Evolutionary conservation across 2,888 invertebrate genomes (phyloP), one percentile per base, ranked within the genome.

Genomic region (Ceramica pisi): DNA sequence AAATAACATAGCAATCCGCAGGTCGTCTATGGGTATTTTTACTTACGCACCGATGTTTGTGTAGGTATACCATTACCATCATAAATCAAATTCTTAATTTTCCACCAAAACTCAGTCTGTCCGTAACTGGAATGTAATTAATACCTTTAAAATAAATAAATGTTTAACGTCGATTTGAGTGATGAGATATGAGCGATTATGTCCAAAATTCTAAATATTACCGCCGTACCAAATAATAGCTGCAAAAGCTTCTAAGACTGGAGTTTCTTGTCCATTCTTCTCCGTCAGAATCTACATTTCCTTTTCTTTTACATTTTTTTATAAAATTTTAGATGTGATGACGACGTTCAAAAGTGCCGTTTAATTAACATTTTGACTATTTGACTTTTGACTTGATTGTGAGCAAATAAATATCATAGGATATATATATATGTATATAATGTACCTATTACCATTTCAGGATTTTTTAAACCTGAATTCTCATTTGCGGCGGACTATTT

Each of bases 141-240:
- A 83, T 83, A 77, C 62, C 61, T 80, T 55, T 71, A 67, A 81
- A 70, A 78, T 85, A 77, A 75, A 81, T 85, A 79, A 57, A 67
- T 68, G 55, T 55, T 85, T 63, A 23, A 16, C 16, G 10, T 41
- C n/a, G 38, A 55, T 61, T 7, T 44, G 81, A 79, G 75, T 67
- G 6, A 75, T 61, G 51, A 65, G 60, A 35, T 38, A 8, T 1
- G 0, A 77, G 67, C 62, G 77, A 14, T 50, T 38, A 8, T 21
- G 14, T 21, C 21, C 14, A 53, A 53, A 26, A 16, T 53, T 2
- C 1, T 51, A 10, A 48, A 4, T 19, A 9, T 8, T n/a, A n/a
- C n/a, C n/a, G n/a, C n/a, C 48, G 2, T n/a, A 55, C 8, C 19
- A 55, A 55, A 31, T 35, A 35, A 6, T 56, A 2, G 2, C 12